Evolutionary conservation across 1,140 invertebrate genomes (phyloP), one percentile per base, ranked within the genome.

Genomic region (Trichonephila inaurata): DNA sequence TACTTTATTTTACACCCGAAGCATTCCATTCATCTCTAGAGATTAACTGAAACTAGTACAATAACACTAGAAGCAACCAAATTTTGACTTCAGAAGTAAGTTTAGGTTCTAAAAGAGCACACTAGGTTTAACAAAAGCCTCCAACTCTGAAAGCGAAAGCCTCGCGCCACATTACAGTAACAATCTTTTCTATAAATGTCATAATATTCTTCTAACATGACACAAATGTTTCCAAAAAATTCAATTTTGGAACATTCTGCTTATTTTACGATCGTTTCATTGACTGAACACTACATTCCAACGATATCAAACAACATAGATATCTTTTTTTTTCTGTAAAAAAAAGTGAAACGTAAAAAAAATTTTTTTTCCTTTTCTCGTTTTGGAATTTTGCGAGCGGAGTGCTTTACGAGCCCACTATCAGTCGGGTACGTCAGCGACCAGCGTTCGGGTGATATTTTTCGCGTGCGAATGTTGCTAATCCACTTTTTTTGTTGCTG

Each of bases 381-480:
- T 61, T 85, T 58, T 58, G 12, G 21, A n/a, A 18, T 28, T 24
- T 28, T 12, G 44, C 5, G 58, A 85, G 24, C 14, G 51, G 21
- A 85, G 83, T 85, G n/a, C 44, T 85, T 85, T 85, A 85, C 21
- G 83, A 85, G 12, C n/a, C 3, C 21, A 21, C 51, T 61, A 61
- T 58, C 83, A 60, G 83, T 58, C n/a, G 21, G 51, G 24, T 61
- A 85, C 58, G 83, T 85, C 83, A 85, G 44, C 58, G 58, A 24
- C n/a, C 16, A n/a, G 21, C 60, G 28, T 60, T 33, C n/a, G n/a
- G 83, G 83, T 24, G 83, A 85, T 85, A 85, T 85, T 85, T 85
- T 58, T 60, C 12, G 83, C 83, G 61, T 85, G 58, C 83, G 51
- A 85, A 85, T 85, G 83, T 24, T 19, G 51, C 83, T 85, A 61